Percentiles rank a stretch among this genome's conserved stretches.
Evolutionary conservation across 2,797 vertebrate species (phyloP).

Genomic region (Otolemur crassicaudatus): DNA sequence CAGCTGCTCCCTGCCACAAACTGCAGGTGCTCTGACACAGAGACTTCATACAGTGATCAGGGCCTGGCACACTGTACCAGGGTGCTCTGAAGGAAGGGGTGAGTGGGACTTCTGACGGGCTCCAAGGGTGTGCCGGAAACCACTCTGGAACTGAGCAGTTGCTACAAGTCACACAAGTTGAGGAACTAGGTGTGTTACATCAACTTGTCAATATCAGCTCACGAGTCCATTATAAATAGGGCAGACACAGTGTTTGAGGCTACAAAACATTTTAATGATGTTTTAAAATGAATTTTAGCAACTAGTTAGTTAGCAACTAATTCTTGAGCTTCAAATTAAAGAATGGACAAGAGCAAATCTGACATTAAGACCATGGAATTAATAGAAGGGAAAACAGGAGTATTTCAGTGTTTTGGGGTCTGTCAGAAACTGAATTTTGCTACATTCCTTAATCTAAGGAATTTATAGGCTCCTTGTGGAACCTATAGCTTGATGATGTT

Average conservation of each 20-base stretch:
- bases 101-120: not conserved
- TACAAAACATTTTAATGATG: not conserved
- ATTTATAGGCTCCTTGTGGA: not conserved
- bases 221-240: not conserved
- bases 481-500: not conserved
- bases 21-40: not conserved
- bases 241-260: not conserved
- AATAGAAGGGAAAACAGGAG: not conserved
- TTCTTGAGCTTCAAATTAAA: conserved; percentile 18
- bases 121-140: not conserved
- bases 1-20: not conserved
- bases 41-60: not conserved
- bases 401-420: not conserved
- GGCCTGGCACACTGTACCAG: fast-evolving
- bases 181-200: not conserved
- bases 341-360: not conserved
- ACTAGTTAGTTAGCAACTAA: not conserved
- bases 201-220: not conserved
- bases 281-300: conserved; percentile 27
- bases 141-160: not conserved
- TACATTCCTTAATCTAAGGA: not conserved
- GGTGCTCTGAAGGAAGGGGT: not conserved
- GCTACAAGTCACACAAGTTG: not conserved
- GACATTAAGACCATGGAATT: not conserved
- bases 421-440: not conserved